These are phyloP conservation scores for Echinometra lucunter DNA, from an alignment of 53 echinoderm and acorn worm genomes.

Conservation along the genomic window DNA sequence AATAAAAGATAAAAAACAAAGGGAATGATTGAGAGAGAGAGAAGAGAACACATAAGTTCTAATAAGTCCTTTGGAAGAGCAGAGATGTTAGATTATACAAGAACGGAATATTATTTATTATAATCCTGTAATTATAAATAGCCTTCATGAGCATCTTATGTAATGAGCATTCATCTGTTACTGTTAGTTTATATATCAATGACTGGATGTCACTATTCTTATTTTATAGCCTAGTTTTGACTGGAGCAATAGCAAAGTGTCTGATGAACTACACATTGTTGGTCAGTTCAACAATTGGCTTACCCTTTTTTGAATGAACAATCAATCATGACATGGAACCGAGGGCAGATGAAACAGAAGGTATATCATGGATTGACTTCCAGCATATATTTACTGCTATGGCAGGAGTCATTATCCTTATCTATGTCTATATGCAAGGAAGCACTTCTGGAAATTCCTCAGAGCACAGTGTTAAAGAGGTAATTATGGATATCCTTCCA, in stretches of 20 bases:
- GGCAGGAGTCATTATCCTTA: neutral
- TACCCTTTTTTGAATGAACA: neutral
- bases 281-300: neutral
- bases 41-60: too few relatives aligned
- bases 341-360: neutral
- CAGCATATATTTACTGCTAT: neutral
- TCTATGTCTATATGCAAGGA: slow-evolving; percentile 16
- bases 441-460: neutral
- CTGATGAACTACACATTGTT: neutral
- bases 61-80: too few relatives aligned
- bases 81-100: too few relatives aligned
- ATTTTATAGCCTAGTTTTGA: neutral
- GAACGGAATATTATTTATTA: too few relatives aligned
- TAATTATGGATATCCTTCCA: neutral
- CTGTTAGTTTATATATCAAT: too few relatives aligned
- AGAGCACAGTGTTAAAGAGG: neutral
- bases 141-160: too few relatives aligned
- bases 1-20: too few relatives aligned
- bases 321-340: neutral
- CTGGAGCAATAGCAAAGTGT: neutral
- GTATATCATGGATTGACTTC: neutral
- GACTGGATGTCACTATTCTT: too few relatives aligned
- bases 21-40: too few relatives aligned
- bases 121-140: too few relatives aligned
- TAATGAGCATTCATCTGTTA: too few relatives aligned